A percentile compares a stretch with the other conserved stretches of the same genome.
Evolutionary conservation across 2,797 vertebrate species (phyloP).

Genomic region (Cuniculus paca): DNA sequence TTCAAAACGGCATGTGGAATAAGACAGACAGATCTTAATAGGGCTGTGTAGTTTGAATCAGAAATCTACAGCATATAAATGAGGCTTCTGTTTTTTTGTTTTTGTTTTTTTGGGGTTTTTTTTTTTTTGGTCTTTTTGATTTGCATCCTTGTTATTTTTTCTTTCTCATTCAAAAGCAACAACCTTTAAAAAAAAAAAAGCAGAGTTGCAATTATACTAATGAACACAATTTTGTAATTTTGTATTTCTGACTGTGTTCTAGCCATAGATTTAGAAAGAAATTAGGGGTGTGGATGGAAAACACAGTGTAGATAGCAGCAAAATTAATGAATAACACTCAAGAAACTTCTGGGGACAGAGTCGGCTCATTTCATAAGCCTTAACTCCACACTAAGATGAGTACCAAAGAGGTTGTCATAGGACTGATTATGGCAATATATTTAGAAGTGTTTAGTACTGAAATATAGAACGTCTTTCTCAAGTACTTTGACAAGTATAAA

Average conservation of each 20-base stretch:
- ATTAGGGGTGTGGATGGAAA: neutral
- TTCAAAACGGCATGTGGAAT: neutral
- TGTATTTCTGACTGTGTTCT: neutral
- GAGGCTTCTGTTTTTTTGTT: neutral
- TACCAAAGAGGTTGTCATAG: neutral
- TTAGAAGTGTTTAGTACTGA: neutral
- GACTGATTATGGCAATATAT: neutral
- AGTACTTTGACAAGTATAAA: conserved; percentile 24
- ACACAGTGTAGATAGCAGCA: neutral
- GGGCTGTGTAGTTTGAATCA: neutral
- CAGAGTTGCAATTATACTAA: neutral
- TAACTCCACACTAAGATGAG: neutral
- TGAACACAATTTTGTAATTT: neutral
- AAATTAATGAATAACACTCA: neutral
- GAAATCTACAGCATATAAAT: neutral
- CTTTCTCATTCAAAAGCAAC: conserved; percentile 22
- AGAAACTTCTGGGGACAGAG: neutral
- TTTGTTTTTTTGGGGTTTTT: neutral
- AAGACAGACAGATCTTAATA: neutral
- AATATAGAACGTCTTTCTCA: neutral
- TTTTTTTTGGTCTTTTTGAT: neutral
- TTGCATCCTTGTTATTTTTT: neutral
- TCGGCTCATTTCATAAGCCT: neutral
- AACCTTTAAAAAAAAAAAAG: neutral
- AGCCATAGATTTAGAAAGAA: neutral